These are phyloP conservation scores for Phrynosoma platyrhinos DNA, from an alignment of 2,113 vertebrate species.

Conservation along the genomic window DNA sequence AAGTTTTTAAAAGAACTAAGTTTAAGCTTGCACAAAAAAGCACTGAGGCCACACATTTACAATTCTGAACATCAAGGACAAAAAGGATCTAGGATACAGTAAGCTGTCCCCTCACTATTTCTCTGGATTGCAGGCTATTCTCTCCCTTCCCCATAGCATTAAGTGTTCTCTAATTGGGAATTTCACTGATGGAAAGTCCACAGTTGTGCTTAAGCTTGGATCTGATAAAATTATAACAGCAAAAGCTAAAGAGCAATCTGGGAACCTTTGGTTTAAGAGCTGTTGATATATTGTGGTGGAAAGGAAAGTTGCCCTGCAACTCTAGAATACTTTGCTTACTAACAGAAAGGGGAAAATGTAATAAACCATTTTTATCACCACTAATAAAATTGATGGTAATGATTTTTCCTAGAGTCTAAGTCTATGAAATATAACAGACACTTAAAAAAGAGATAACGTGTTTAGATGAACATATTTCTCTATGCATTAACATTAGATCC, in stretches of 20 bases:
- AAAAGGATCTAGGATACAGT: not conserved
- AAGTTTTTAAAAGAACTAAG: not conserved
- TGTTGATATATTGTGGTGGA: not conserved
- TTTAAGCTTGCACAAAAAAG: not conserved
- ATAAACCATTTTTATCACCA: not conserved
- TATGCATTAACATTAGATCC: not conserved
- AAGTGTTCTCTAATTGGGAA: not conserved
- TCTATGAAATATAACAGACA: not conserved
- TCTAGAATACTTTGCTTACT: not conserved
- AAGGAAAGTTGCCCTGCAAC: constrained; percentile 18
- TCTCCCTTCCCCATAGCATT: not conserved
- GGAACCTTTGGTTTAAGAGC: not conserved
- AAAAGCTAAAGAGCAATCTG: not conserved
- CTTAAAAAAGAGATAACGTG: constrained; percentile 16
- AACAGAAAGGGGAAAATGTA: constrained; percentile 26
- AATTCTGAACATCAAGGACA: not conserved
- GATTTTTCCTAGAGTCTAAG: not conserved
- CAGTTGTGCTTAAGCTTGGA: not conserved
- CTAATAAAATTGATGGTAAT: not conserved
- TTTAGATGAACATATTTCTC: not conserved
- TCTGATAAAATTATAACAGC: not conserved
- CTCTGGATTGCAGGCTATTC: not conserved
- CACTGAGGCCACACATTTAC: not conserved
- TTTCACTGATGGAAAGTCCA: not conserved
- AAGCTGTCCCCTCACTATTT: not conserved